phyloP scores from a whole-genome alignment of 2,113 vertebrate species.

The Epinephelus cyanopodus region DNA sequence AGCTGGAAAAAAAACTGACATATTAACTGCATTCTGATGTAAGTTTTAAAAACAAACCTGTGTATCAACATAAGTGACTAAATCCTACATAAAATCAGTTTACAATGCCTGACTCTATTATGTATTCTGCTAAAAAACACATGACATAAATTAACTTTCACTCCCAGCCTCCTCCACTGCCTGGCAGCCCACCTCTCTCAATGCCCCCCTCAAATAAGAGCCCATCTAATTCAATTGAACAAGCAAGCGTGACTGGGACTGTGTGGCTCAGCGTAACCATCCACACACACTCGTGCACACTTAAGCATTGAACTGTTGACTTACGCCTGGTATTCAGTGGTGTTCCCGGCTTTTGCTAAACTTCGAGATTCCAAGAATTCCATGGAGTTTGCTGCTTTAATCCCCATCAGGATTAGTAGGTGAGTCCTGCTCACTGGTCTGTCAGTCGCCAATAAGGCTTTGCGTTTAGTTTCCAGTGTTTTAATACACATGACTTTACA shows the following conservation, averaged over 20 bases:
- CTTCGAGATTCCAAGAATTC: conserved; percentile 81
- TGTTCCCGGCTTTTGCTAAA: conserved; percentile 66
- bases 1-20: neutral
- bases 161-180: neutral
- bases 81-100: neutral
- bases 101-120: neutral
- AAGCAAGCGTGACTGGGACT: conserved; percentile 22
- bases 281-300: conserved; percentile 21
- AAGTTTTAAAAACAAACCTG: neutral
- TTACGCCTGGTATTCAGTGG: conserved; percentile 74
- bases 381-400: conserved; percentile 77
- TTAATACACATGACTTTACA: neutral
- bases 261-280: conserved; percentile 28
- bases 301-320: conserved; percentile 39
- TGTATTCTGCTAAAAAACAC: conserved; percentile 10
- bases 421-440: conserved; percentile 65
- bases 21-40: neutral
- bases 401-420: conserved; percentile 77
- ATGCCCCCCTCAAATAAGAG: conserved; percentile 2
- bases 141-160: neutral
- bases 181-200: neutral
- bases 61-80: neutral
- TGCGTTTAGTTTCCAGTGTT: conserved; percentile 1
- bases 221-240: conserved; percentile 32
- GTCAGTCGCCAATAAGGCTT: conserved; percentile 38